Conservation (phyloP, 2,888 invertebrate species). For the Caenorhabditis auriculariae region DNA sequence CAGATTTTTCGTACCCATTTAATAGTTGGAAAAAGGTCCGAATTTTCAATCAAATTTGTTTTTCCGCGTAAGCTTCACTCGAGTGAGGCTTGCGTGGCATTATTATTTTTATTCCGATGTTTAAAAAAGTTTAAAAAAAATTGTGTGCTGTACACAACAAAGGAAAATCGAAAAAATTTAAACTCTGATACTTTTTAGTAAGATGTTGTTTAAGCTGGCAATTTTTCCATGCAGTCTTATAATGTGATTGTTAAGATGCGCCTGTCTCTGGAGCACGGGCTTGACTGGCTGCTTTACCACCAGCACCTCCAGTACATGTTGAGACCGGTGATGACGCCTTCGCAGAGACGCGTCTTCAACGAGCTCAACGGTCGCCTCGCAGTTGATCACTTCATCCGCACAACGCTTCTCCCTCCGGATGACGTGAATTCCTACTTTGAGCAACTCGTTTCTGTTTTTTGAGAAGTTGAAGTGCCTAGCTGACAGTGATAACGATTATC, state of each 20-base stretch:
- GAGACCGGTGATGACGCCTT: constrained; percentile 77
- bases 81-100: no score
- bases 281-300: constrained; percentile 84
- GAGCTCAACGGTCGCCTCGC: constrained; percentile 35
- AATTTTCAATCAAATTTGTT: no score
- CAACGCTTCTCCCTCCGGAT: no score
- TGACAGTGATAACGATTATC: no score
- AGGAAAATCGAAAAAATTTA: not conserved
- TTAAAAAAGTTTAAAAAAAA: no score
- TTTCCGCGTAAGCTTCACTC: no score
- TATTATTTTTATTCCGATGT: no score
- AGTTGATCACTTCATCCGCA: constrained; percentile 27
- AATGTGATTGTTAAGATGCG: constrained; percentile 18
- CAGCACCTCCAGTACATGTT: constrained; percentile 96
- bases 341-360: constrained; percentile 70
- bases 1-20: no score
- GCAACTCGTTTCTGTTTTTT: no score
- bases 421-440: no score
- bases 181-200: not conserved
- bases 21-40: not conserved
- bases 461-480: no score
- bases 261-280: constrained; percentile 69
- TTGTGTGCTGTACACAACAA: not conserved
- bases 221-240: not conserved
- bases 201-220: constrained; percentile 1